Base-by-base conservation (phyloP, 2,113 vertebrate species). In the Ia io region DNA sequence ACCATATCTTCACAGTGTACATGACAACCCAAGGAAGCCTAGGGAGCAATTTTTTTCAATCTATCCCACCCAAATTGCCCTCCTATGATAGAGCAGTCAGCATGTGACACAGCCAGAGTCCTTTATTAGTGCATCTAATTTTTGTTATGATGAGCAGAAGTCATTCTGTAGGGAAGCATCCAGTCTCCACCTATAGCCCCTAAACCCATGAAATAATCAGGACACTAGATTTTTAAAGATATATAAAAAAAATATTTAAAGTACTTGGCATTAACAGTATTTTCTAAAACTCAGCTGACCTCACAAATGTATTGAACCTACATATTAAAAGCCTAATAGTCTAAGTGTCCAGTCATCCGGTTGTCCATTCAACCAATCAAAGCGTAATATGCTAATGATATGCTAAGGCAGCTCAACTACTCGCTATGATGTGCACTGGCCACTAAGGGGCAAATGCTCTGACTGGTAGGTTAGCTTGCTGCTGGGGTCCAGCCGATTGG, bases 211-310 rank as follows among this genome's bases (percentile, higher is more conserved):
- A 53, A 80, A 77, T 35, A 86, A 95, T 89, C 53, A 87, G 30
- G 16, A 40, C 76, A 78, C 40, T 28, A 91, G 70, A 35, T 44
- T n/a, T 65, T 49, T 88, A 70, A 90, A 84, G 30, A 51, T 56
- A 12, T 56, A 85, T 76, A 30, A 53, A 53, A 53, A 37, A 84
- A 89, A 61, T 56, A 53, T 84, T 84, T 78, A 6, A 56, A 86
- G 80, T 59, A 76, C 22, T 83, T 13, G 20, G 18, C 79, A 59
- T 69, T 84, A 69, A 95, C 1, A 14, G 32, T 63, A 69, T 92
- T 25, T 89, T 79, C 73, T 93, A 63, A 97, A 88, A 94, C 32
- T 77, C 63, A 79, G 16, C 28, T 86, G 56, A 71, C 25, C 71
- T 71, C 65, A 73, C 4, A 83, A 88, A 86, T 49, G 22, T 37